Evolutionary conservation across 64 coral and sea anemone species (phyloP), one percentile per base, ranked within the genome.

Genomic region (Actinia tenebrosa): DNA sequence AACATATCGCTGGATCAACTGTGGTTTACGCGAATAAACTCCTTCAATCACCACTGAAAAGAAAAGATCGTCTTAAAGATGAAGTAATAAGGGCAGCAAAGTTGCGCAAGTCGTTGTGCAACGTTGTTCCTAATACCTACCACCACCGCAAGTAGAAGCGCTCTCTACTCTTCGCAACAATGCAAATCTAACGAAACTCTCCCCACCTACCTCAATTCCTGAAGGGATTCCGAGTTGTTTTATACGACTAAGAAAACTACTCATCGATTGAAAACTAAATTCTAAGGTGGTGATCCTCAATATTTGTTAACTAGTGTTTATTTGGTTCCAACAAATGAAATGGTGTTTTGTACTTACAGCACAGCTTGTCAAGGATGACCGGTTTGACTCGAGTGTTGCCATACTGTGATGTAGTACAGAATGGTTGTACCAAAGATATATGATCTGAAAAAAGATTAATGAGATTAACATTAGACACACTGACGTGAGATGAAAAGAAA

Each of bases 361-460:
- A 87, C 56, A 96, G 72, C n/a, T 96, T 96, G 13, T 96, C 94
- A n/a, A 92, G 75, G 84, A 96, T 93, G 30, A 96, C 77, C 3
- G 94, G 94, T 58, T 89, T 96, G 0, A 96, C 91, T 60, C 94
- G 87, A 61, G 88, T 93, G 86, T 92, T 93, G 3, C 94, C 94
- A 18, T 90, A 96, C 59, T 96, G 94, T 43, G 94, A 82, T n/a
- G 91, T 89, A 4, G 94, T 89, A 42, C 91, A 93, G 68, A 96
- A 96, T 59, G 94, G 94, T 68, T 96, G 94, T 18, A 96, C 91
- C 18, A 96, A 83, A 30, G 88, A 63, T 5, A 55, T 85, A 44
- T 96, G 93, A 55, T 96, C 94, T 96, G 85, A 20, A 78, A 54
- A 19, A 44, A 83, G 50, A 54, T 37, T 20, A 44, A 78, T 18